Percentiles rank a stretch among this genome's conserved stretches.
These are phyloP conservation scores for Lamproptera curius DNA, from an alignment of 2,888 invertebrate genomes.

Conservation along the genomic window DNA sequence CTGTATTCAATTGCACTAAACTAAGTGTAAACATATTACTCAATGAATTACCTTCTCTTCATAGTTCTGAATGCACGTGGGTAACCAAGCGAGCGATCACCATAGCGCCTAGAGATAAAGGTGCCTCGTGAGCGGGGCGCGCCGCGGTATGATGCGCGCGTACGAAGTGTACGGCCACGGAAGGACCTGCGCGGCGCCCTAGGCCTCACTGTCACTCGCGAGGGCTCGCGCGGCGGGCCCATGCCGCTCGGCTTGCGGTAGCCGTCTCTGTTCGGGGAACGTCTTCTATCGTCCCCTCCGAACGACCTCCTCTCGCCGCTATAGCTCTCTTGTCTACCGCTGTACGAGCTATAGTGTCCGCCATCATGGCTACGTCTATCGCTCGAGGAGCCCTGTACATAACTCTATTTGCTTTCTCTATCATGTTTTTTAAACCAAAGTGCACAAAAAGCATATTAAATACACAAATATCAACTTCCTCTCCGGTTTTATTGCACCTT, in stretches of 20 bases:
- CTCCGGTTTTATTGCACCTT: conserved; percentile 7
- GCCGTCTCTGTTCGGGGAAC: conserved; percentile 71
- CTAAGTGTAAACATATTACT: conserved; percentile 40
- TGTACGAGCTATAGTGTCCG: conserved; percentile 75
- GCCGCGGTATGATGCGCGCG: conserved; percentile 75
- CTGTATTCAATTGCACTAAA: conserved; percentile 30
- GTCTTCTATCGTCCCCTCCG: conserved; percentile 74
- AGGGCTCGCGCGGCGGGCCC: conserved; percentile 68
- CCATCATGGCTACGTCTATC: conserved; percentile 78
- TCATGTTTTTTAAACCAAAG: conserved; percentile 39
- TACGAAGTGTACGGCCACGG: conserved; percentile 74
- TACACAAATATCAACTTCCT: conserved; percentile 26
- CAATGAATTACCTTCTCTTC: conserved; percentile 72
- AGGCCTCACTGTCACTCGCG: conserved; percentile 56
- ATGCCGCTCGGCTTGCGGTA: conserved; percentile 71
- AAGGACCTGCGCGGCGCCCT: conserved; percentile 75
- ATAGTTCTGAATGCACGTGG: conserved; percentile 65
- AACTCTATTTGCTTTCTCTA: conserved; percentile 63
- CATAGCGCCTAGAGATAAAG: conserved; percentile 58
- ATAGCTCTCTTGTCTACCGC: conserved; percentile 78
- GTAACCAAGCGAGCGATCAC: conserved; percentile 61
- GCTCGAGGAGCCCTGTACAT: conserved; percentile 75
- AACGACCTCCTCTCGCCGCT: conserved; percentile 68
- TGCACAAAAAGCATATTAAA: conserved; percentile 38
- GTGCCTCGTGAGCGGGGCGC: conserved; percentile 73